Evolutionary conservation across 2,888 invertebrate genomes (phyloP), one percentile per base, ranked within the genome.

Genomic region (Maniola hyperantus): DNA sequence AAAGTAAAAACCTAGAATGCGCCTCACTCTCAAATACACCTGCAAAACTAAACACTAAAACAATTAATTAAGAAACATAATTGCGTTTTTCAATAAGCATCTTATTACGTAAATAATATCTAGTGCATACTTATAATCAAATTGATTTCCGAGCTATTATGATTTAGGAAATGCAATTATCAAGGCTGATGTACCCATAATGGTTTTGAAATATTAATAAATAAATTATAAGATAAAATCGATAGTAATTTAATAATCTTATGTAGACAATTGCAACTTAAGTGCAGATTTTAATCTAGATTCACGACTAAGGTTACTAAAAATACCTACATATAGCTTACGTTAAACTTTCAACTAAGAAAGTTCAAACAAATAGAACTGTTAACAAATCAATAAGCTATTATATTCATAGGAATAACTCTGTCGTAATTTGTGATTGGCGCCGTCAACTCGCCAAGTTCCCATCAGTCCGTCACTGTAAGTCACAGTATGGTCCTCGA

Each of bases 1-100:
- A 66, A 68, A 71, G 55, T 20, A 59, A 50, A 58, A 20, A 59
- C 59, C 44, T 44, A 58, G 11, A 58, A 11, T 7, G 44, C n/a
- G n/a, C 33, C 51, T 53, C 5, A 42, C 10, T 53, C 51, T 53
- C 5, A 42, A n/a, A 15, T 46, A 33, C 10, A 50, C 55, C 39
- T 46, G 11, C 54, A 39, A 62, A 55, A 55, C 1, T 51, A 57
- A 50, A 42, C 54, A 10, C n/a, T 51, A 58, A 8, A n/a, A 7
- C 18, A 10, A 53, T 26, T 0, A 8, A 10, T 44, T 63, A 58
- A 26, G 10, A 10, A 34, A 13, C 50, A 63, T 36, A 57, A 55
- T 53, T 51, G 13, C 36, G 33, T 58, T 15, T 33, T 5, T 26
- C 13, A 26, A 2, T 15, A 26, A 20, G n/a, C 48, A 39, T 15